phyloP scores from a whole-genome alignment of 2,888 invertebrate genomes.

The Cerastis rubricosa region DNA sequence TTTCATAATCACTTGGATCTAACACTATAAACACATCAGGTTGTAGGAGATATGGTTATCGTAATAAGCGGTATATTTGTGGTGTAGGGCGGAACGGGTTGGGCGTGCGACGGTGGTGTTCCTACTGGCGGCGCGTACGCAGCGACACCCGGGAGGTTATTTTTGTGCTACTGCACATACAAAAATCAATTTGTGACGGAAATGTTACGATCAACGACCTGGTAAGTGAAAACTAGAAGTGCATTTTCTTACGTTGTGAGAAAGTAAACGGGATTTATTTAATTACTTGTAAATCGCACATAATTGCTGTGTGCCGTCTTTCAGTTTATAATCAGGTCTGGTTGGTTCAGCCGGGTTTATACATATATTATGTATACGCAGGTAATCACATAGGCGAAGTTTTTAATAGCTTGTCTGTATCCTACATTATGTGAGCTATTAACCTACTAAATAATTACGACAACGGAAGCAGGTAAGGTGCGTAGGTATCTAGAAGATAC shows the following conservation, averaged over 20 bases:
- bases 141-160: slow-evolving; percentile 88
- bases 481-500: neutral
- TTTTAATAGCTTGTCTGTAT: slow-evolving; percentile 59
- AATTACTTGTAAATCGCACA: slow-evolving; percentile 27
- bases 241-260: slow-evolving; percentile 62
- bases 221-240: slow-evolving; percentile 77
- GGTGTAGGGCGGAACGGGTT: slow-evolving; percentile 78
- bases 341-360: slow-evolving; percentile 22
- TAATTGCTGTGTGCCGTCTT: slow-evolving; percentile 44
- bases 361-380: slow-evolving; percentile 31
- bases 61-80: slow-evolving; percentile 73
- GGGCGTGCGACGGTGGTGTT: slow-evolving; percentile 76
- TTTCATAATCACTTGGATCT: slow-evolving; percentile 64
- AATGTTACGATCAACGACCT: slow-evolving; percentile 90
- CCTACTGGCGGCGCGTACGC: slow-evolving; percentile 80
- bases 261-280: slow-evolving; percentile 37
- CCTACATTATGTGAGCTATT: slow-evolving; percentile 54
- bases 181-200: slow-evolving; percentile 88
- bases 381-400: slow-evolving; percentile 47
- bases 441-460: slow-evolving; percentile 55
- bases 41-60: slow-evolving; percentile 64
- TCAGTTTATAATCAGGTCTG: slow-evolving; percentile 49
- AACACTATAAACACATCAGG: slow-evolving; percentile 59
- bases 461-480: slow-evolving; percentile 39
- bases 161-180: slow-evolving; percentile 89